Base-by-base conservation (phyloP, 1,140 invertebrate genomes). In the Rhynchophorus ferrugineus region DNA sequence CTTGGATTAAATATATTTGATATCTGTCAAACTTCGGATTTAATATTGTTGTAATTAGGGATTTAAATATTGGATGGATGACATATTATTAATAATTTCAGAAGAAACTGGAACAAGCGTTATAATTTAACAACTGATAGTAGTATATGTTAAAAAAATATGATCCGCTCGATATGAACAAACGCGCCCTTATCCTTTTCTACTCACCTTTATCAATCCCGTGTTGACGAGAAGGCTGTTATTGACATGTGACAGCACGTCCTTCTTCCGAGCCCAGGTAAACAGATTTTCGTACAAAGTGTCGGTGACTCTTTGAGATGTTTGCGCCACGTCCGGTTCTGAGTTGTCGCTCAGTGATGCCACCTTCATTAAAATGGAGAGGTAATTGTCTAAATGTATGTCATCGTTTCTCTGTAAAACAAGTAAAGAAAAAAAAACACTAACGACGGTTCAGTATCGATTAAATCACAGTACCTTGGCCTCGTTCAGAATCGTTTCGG, bases 171-270 rank as follows among this genome's bases (percentile, higher is more conserved):
- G 13, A 47, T 16, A 52, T 60, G 33, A 8, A 53, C 17, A n/a
- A 17, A 7, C 6, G 37, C n/a, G 5, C 13, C 17, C 6, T 44
- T 34, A 21, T 38, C 16, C 34, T 18, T 14, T 39, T 18, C 19
- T 24, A 59, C 17, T 61, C 71, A 81, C 81, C 69, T 87, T 87
- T 35, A 89, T 71, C 13, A 89, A 69, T 18, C 82, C 83, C 46
- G 88, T 66, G 62, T 79, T 73, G 9, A 85, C 77, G 2, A 88
- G 68, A 16, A 87, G 65, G 44, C 72, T 71, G 62, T 89, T 87
- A 49, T 79, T 77, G 2, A 85, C 70, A 29, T 71, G 59, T 0
- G 76, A 71, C 29, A 74, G 64, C 54, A 73, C 60, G 46, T 77
- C 67, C n/a, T 66, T 68, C 20, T 70, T 67, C 41, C 71, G 57